phyloP scores from a whole-genome alignment of 2,113 vertebrate species.

The Erythrocercus mccallii region DNA sequence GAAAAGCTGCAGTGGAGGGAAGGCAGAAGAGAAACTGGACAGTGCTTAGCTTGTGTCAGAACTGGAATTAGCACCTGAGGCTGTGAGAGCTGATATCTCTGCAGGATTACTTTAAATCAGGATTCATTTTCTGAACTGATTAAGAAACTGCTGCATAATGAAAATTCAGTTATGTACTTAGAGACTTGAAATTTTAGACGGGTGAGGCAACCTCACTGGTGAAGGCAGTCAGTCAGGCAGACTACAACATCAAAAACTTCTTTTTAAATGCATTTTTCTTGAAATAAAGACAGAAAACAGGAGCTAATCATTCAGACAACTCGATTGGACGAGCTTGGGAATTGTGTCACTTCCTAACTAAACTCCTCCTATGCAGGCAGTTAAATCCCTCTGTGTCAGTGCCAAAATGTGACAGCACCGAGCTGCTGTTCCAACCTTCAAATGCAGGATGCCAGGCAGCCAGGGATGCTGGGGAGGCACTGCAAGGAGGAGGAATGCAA shows the following conservation, averaged over 20 bases:
- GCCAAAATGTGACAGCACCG: background rate
- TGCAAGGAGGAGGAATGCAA: background rate
- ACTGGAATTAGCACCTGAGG: background rate
- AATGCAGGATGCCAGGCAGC: background rate
- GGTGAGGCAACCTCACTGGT: accelerated
- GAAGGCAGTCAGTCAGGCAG: background rate
- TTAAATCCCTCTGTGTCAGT: background rate
- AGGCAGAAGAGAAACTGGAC: background rate
- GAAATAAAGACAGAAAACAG: background rate
- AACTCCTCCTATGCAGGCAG: background rate
- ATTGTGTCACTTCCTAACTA: background rate
- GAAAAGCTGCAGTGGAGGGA: background rate
- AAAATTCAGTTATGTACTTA: background rate
- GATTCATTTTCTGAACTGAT: background rate
- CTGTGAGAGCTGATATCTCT: background rate
- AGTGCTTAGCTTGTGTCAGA: background rate
- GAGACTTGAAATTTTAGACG: background rate
- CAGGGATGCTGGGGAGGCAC: background rate
- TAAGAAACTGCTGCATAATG: background rate
- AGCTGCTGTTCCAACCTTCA: background rate
- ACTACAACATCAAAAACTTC: background rate
- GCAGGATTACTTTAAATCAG: background rate
- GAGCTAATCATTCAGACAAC: background rate
- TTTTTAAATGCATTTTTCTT: background rate
- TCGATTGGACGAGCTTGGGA: background rate